Base-by-base conservation (phyloP, 2,113 vertebrate genomes). In the Tetrao urogallus region DNA sequence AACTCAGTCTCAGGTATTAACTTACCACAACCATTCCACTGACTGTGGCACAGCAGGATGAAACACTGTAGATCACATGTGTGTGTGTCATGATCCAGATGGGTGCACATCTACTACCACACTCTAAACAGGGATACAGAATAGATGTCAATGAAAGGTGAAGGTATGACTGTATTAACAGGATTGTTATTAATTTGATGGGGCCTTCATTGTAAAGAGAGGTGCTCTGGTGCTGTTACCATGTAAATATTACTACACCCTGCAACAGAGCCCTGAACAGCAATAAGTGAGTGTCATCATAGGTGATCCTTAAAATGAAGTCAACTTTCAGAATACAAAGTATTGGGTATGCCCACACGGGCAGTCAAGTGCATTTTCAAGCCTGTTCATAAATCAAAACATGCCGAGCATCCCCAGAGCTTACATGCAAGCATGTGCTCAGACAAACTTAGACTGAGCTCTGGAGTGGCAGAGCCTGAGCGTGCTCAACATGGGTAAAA, bases 361-460 rank as follows among this genome's bases (percentile, higher is more conserved):
- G 52, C 81, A 92, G 43, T 83, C 88, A 72, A 78, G 93, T 90
- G 96, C 90, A 78, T 40, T 91, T 95, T 52, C 92, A 95, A 95
- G 92, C 92, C 92, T 88, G 61, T 43, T 86, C 65, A 67, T 92
- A 78, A 86, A 81, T 64, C 83, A 64, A 88, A 90, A 96, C 96
- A 88, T 93, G 95, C 95, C 32, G 86, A 95, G 92, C 86, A 92
- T 65, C 92, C 88, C 88, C 92, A 96, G 96, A 96, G 93, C 90
- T 88, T 72, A 65, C 96, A 95, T 96, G 96, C 96, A 96, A 96
- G 92, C 95, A 93, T 72, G 88, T 96, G 93, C 95, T 96, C 96
- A 91, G 92, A 91, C 96, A 81, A 86, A 90, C 89, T 91, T 32
- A 82, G 75, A 92, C 73, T 90, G 82, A 95, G 92, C 93, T 96